Conservation (phyloP, 2,888 invertebrate species). For the Hypsopygia costalis region DNA sequence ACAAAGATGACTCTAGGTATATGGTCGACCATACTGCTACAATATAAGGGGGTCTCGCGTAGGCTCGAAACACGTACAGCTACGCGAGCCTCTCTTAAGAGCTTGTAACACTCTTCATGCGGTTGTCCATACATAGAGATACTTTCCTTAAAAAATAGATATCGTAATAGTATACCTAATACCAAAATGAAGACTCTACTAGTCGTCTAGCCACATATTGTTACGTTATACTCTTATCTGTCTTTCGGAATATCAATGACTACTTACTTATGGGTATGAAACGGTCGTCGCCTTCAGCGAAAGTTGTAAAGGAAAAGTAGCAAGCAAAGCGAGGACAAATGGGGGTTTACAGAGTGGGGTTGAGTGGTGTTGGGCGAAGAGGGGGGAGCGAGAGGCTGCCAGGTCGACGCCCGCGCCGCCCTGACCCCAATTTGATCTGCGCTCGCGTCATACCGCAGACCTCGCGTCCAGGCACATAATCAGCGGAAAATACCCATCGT, state of each 20-base stretch:
- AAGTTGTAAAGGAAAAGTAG: constrained; percentile 35
- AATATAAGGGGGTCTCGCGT: too few relatives aligned
- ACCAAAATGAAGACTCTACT: constrained; percentile 19
- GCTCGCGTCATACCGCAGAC: constrained; percentile 78
- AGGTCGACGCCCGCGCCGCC: constrained; percentile 78
- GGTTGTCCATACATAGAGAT: too few relatives aligned
- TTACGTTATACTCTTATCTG: constrained; percentile 17
- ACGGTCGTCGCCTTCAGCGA: constrained; percentile 30
- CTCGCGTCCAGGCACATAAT: constrained; percentile 67
- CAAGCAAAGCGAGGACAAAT: constrained; percentile 20
- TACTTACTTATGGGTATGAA: constrained; percentile 24
- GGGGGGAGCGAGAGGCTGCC: constrained; percentile 52
- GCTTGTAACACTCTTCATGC: too few relatives aligned
- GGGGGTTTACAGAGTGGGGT: constrained; percentile 31
- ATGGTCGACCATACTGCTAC: too few relatives aligned
- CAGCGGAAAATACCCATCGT: constrained; percentile 73
- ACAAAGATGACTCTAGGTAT: too few relatives aligned
- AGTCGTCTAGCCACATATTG: constrained; percentile 16
- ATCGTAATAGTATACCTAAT: too few relatives aligned
- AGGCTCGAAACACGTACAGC: too few relatives aligned
- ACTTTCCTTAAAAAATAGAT: too few relatives aligned
- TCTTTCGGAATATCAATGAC: constrained; percentile 23
- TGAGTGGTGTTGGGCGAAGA: constrained; percentile 20
- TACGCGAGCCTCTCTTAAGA: too few relatives aligned
- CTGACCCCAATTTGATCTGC: constrained; percentile 73